Conservation (phyloP, 1,140 invertebrate species). For the Bathynomus jamesi region DNA sequence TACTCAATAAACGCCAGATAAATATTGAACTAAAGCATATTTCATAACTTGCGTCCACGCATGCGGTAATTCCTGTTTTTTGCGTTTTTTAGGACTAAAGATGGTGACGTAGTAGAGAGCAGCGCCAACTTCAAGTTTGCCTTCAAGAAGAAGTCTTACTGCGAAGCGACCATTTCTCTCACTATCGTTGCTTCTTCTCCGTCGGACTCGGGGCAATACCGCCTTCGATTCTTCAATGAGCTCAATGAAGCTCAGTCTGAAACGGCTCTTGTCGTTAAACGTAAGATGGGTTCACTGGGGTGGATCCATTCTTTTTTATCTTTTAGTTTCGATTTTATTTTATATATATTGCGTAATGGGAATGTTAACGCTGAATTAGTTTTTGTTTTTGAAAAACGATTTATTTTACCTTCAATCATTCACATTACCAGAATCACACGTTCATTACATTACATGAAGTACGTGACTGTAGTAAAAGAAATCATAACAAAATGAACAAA, state of each 20-base stretch:
- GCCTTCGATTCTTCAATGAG: constrained; percentile 21
- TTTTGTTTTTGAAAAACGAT: not conserved
- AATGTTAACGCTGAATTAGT: not conserved
- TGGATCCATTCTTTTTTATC: too few species aligned
- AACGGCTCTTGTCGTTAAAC: constrained; percentile 28
- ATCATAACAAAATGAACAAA: too few species aligned
- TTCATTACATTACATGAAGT: too few species aligned
- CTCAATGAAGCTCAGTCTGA: constrained; percentile 24
- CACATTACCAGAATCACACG: too few species aligned
- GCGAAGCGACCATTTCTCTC: constrained; percentile 26
- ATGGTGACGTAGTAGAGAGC: constrained; percentile 22
- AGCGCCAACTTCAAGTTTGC: constrained; percentile 21
- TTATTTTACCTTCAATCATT: too few species aligned
- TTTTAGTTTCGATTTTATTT: too few species aligned
- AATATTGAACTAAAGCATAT: too few species aligned
- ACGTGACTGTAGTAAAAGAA: too few species aligned
- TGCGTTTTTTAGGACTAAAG: constrained; percentile 26
- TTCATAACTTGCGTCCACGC: too few species aligned
- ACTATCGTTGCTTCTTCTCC: constrained; percentile 26
- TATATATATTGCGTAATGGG: not conserved
- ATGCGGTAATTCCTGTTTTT: too few species aligned
- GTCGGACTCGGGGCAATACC: constrained; percentile 24
- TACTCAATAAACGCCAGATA: too few species aligned
- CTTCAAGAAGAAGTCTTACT: constrained; percentile 24
- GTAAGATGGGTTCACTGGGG: constrained; percentile 17